Percentiles rank a stretch among this genome's conserved stretches.
These are phyloP conservation scores for Muntiacus reevesi DNA, from an alignment of 2,113 vertebrate species.

Conservation along the genomic window DNA sequence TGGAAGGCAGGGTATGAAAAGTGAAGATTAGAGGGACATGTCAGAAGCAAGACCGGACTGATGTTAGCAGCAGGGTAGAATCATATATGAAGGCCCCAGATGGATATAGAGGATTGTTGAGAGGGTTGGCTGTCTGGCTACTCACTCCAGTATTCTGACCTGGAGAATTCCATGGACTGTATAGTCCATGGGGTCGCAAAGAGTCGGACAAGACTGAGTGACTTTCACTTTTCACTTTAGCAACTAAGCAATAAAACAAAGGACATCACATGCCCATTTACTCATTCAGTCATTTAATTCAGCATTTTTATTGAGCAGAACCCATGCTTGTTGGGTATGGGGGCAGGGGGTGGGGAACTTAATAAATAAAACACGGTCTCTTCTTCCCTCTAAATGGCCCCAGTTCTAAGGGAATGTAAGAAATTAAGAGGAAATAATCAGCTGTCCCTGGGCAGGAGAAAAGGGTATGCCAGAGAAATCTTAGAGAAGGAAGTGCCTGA, in stretches of 20 bases:
- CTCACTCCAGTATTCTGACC: background rate
- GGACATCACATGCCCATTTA: background rate
- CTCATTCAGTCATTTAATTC: background rate
- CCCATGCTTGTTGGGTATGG: background rate
- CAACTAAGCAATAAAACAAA: background rate
- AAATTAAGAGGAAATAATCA: background rate
- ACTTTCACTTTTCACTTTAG: background rate
- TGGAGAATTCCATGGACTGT: background rate
- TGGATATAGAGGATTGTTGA: background rate
- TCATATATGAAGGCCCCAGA: background rate
- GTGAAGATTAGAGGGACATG: background rate
- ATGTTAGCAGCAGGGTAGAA: background rate
- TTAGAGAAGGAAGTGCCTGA: background rate
- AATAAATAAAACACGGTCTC: background rate
- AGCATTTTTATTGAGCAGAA: background rate
- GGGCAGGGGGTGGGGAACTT: background rate
- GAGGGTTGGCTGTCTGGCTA: background rate
- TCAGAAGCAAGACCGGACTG: background rate
- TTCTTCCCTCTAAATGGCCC: background rate
- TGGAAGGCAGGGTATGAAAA: no score
- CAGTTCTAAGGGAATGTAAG: background rate
- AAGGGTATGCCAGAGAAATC: background rate
- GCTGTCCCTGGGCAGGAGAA: background rate
- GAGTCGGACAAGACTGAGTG: background rate
- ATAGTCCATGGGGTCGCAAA: background rate